A percentile compares a stretch with the other conserved stretches of the same genome.
Conservation (phyloP, 2,888 invertebrate genomes). For the Cerastis rubricosa region DNA sequence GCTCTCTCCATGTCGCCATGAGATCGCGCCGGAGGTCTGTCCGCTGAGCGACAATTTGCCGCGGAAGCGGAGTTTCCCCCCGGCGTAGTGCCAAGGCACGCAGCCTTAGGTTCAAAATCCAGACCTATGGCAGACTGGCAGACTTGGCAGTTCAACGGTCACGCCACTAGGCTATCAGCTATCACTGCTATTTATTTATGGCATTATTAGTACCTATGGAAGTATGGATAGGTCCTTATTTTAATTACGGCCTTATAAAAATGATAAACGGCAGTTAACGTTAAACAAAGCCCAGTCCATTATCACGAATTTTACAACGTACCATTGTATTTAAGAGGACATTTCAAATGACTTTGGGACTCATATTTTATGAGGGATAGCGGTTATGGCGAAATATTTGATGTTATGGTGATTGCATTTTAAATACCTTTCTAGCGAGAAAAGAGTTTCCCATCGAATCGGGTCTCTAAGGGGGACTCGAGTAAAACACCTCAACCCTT, state of each 20-base stretch:
- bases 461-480: neutral
- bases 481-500: conserved; percentile 9
- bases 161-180: too few relatives aligned
- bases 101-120: too few relatives aligned
- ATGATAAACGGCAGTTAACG: conserved; percentile 3
- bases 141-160: too few relatives aligned
- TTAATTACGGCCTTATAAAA: conserved; percentile 1
- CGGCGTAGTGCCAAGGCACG: too few relatives aligned
- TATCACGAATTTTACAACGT: neutral
- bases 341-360: neutral
- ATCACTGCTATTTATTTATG: too few relatives aligned
- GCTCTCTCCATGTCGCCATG: too few relatives aligned
- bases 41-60: too few relatives aligned
- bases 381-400: conserved; percentile 13
- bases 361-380: conserved; percentile 12
- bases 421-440: conserved; percentile 14
- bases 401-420: conserved; percentile 35
- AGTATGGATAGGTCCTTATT: neutral
- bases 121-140: too few relatives aligned
- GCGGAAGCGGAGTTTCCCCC: too few relatives aligned
- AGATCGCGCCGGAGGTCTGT: too few relatives aligned
- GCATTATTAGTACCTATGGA: neutral
- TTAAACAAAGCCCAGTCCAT: conserved; percentile 8
- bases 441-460: neutral
- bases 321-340: conserved; percentile 16